Evolutionary conservation across 2,797 vertebrate species (phyloP).

Genomic region (Cuculus canorus): DNA sequence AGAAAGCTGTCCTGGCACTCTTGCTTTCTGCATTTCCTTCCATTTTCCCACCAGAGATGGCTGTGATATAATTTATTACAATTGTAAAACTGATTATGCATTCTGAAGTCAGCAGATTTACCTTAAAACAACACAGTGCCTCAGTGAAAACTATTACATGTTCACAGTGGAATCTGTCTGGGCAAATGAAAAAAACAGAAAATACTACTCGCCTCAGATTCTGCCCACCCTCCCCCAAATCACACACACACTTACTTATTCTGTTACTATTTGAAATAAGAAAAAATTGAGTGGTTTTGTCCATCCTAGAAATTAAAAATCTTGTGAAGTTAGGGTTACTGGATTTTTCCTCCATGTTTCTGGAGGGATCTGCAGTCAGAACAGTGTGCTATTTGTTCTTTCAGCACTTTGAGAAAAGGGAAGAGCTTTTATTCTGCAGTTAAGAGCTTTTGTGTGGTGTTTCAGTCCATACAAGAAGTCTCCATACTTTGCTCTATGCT

Average conservation of each 20-base stretch:
- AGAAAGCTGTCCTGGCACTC: background rate
- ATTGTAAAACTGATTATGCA: constrained; percentile 48
- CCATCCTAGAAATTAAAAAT: background rate
- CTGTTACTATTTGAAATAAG: background rate
- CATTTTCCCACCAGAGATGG: constrained; percentile 17
- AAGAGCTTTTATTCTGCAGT: background rate
- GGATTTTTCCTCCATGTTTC: background rate
- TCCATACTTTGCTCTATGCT: background rate
- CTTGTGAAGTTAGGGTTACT: background rate
- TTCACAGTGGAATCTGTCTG: constrained; percentile 53
- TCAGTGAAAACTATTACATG: constrained; percentile 54
- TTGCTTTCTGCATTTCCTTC: background rate
- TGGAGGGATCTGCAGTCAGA: background rate
- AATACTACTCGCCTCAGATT: background rate
- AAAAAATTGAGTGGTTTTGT: background rate
- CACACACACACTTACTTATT: background rate
- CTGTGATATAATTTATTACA: constrained; percentile 32
- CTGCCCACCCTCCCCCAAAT: background rate
- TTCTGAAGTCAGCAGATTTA: constrained; percentile 63
- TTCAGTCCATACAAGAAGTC: background rate
- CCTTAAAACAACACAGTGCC: constrained; percentile 57
- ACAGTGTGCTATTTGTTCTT: fast-evolving
- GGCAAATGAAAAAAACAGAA: constrained; percentile 8
- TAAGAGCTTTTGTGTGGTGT: background rate
- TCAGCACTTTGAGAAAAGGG: background rate